Percentiles rank a stretch among this genome's conserved stretches.
phyloP scores from a whole-genome alignment of 1,140 invertebrate genomes.

The Sycophaga agraensis region DNA sequence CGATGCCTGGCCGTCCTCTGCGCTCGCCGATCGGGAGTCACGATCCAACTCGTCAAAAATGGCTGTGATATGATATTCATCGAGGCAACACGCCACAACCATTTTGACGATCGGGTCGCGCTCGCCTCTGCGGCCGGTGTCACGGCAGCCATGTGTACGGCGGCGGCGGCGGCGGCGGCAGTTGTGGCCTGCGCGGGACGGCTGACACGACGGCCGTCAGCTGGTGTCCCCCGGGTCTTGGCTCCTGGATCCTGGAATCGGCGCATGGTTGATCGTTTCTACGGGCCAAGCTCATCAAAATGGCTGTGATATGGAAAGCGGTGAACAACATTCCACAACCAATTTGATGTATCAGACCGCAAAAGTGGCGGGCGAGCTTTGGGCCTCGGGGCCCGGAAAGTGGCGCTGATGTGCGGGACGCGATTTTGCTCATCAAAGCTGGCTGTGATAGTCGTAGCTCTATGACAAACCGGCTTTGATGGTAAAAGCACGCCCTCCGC shows the following conservation, averaged over 20 bases:
- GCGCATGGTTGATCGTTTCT: slow-evolving; percentile 52
- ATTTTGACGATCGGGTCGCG: slow-evolving; percentile 71
- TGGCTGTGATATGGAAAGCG: slow-evolving; percentile 74
- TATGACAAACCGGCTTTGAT: slow-evolving; percentile 80
- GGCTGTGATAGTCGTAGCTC: slow-evolving; percentile 74
- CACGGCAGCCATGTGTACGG: too few relatives aligned
- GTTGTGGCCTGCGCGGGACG: too few relatives aligned
- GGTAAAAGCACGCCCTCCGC: slow-evolving; percentile 58
- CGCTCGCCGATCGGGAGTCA: slow-evolving; percentile 35
- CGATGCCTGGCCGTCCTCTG: neutral
- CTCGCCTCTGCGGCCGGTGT: slow-evolving; percentile 19
- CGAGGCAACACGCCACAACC: slow-evolving; percentile 75
- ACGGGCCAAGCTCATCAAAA: slow-evolving; percentile 72
- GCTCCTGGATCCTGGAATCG: too few relatives aligned
- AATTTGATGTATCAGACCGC: slow-evolving; percentile 67
- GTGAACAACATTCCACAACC: slow-evolving; percentile 71
- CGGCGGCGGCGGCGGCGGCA: too few relatives aligned
- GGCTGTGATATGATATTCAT: slow-evolving; percentile 81
- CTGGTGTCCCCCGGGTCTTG: too few relatives aligned
- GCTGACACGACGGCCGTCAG: too few relatives aligned
- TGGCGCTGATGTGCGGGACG: slow-evolving; percentile 36
- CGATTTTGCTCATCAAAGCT: slow-evolving; percentile 79
- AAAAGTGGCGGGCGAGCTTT: slow-evolving; percentile 36
- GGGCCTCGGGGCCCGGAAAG: neutral
- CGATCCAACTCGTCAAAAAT: slow-evolving; percentile 80